Percentiles rank a stretch among this genome's conserved stretches.
Evolutionary conservation across 2,888 invertebrate genomes (phyloP).

Genomic region (Uropetala carovei): DNA sequence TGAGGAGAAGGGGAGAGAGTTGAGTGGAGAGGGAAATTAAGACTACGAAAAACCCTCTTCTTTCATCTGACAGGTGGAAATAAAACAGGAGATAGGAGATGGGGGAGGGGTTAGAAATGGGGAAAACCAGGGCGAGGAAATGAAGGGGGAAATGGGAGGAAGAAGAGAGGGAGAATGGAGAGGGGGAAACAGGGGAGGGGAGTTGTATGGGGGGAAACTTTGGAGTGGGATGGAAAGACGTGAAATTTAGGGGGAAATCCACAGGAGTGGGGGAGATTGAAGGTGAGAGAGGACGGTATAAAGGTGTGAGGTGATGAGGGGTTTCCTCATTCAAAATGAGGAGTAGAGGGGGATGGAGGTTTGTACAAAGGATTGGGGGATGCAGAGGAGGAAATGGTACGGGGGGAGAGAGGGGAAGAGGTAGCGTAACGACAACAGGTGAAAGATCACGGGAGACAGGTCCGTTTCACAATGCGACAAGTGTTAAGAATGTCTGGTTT

Average conservation of each 20-base stretch:
- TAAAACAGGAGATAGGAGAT: not conserved
- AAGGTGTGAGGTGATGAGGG: too few species aligned
- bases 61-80: conserved; percentile 32
- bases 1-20: not conserved
- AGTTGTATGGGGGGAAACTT: too few species aligned
- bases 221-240: too few species aligned
- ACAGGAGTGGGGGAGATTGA: too few species aligned
- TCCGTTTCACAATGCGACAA: conserved; percentile 4
- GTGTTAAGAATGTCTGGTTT: not conserved
- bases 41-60: not conserved
- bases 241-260: too few species aligned
- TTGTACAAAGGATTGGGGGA: too few species aligned
- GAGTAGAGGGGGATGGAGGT: too few species aligned
- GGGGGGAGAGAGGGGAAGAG: not conserved
- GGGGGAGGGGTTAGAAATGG: not conserved
- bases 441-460: conserved; percentile 15
- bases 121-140: conserved; percentile 12
- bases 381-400: not conserved
- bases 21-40: not conserved
- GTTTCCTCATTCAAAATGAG: too few species aligned
- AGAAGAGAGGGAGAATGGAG: not conserved
- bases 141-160: not conserved
- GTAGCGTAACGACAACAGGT: conserved; percentile 2
- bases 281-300: too few species aligned
- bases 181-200: too few species aligned